These are phyloP conservation scores for Bradypodion pumilum DNA, from an alignment of 2,797 vertebrate genomes.

Conservation along the genomic window DNA sequence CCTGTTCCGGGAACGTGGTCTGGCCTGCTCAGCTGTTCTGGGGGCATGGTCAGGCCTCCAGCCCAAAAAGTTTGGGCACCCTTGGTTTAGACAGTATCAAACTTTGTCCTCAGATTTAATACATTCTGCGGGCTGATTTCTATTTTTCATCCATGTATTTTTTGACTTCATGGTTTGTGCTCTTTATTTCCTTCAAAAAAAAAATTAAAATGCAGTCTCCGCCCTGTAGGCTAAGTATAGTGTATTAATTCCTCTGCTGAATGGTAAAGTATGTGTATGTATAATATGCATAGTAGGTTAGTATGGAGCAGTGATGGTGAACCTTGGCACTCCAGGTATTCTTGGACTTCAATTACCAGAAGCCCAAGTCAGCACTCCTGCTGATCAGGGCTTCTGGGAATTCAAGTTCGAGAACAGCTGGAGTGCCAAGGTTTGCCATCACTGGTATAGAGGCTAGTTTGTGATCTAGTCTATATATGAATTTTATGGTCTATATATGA, in stretches of 20 bases:
- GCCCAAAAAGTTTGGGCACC: no score
- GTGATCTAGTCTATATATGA: background rate
- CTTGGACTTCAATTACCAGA: no score
- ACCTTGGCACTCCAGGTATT: no score
- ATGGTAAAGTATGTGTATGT: background rate
- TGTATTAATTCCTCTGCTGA: background rate
- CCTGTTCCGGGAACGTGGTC: no score
- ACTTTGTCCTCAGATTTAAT: background rate
- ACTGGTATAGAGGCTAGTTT: background rate
- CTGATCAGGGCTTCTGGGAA: no score
- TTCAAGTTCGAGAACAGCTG: no score
- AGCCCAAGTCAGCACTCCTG: no score
- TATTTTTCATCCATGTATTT: conserved; percentile 42
- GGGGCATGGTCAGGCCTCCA: no score
- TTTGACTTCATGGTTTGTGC: conserved; percentile 27
- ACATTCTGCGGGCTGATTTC: conserved; percentile 10
- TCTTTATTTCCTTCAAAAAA: background rate
- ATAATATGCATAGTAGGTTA: no score
- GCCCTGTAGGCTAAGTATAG: background rate
- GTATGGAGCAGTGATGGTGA: no score
- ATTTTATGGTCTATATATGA: background rate
- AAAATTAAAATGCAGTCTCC: background rate
- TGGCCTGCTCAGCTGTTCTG: no score
- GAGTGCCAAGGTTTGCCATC: no score
- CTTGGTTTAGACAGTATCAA: background rate